phyloP scores from a whole-genome alignment of 2,888 invertebrate genomes.

The Heliconius aoede region DNA sequence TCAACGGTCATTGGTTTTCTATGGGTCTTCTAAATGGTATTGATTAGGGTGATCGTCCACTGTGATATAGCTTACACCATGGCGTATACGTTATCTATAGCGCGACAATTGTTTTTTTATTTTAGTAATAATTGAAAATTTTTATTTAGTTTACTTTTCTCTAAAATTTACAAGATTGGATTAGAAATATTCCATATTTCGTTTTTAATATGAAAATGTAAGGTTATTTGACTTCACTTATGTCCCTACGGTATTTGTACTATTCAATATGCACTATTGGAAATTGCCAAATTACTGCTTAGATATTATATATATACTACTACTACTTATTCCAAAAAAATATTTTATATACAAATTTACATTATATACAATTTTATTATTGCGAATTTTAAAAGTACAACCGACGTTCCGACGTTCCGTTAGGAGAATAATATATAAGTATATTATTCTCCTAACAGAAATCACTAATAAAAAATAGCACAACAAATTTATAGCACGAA shows the following conservation, averaged over 20 bases:
- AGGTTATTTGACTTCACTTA: not conserved
- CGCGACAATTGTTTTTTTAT: not conserved
- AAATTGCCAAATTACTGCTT: not conserved
- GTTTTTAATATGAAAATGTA: not conserved
- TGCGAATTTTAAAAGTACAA: no score
- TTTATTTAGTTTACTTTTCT: not conserved
- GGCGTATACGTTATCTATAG: not conserved
- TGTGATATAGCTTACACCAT: not conserved
- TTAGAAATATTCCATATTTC: not conserved
- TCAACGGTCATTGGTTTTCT: conserved; percentile 43
- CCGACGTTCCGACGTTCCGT: no score
- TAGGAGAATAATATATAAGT: no score
- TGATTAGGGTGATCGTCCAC: conserved; percentile 24
- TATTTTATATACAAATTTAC: no score
- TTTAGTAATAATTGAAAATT: not conserved
- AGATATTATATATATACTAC: no score
- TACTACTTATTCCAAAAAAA: no score
- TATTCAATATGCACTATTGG: not conserved
- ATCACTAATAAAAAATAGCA: not conserved
- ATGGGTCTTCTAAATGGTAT: conserved; percentile 38
- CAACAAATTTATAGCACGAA: not conserved
- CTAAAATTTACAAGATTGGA: not conserved
- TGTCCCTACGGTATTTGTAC: no score
- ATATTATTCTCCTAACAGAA: no score
- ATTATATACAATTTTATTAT: no score